Evolutionary conservation across 2,888 invertebrate species (phyloP).

Genomic region (Drosophila hamatofila): DNA sequence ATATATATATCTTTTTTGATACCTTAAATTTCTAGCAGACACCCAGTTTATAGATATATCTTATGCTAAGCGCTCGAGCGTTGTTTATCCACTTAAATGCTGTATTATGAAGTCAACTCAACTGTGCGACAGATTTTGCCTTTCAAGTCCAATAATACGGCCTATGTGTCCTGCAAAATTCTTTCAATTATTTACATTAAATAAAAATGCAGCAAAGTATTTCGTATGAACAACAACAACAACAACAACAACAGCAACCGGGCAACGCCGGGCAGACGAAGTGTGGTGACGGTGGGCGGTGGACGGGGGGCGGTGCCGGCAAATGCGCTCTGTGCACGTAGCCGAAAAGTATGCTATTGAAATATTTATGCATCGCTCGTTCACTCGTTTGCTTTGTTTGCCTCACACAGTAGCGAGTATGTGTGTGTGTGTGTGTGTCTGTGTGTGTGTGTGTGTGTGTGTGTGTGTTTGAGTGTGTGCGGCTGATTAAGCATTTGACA

Average conservation of each 20-base stretch:
- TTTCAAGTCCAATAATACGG: slow-evolving; percentile 25
- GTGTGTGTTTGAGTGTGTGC: slow-evolving; percentile 46
- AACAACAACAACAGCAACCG: not conserved
- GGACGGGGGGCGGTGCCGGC: not conserved
- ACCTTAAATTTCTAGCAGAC: not conserved
- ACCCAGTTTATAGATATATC: not conserved
- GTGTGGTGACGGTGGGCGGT: no score
- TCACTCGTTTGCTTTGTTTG: slow-evolving; percentile 68
- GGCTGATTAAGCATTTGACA: slow-evolving; percentile 79
- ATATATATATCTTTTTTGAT: not conserved
- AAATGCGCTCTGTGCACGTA: slow-evolving; percentile 58
- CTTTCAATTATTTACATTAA: slow-evolving; percentile 73
- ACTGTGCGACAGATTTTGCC: slow-evolving; percentile 14
- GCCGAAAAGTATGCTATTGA: slow-evolving; percentile 78
- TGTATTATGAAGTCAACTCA: slow-evolving; percentile 6
- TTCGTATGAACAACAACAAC: slow-evolving; percentile 22
- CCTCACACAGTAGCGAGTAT: slow-evolving; percentile 13
- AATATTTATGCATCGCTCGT: slow-evolving; percentile 77
- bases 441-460: slow-evolving; percentile 30
- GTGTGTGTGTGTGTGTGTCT: slow-evolving; percentile 20
- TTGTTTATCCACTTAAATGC: not conserved
- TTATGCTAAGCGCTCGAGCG: not conserved
- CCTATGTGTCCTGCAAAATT: slow-evolving; percentile 42
- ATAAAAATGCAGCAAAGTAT: slow-evolving; percentile 66
- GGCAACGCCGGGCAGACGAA: no score